Evolutionary conservation across 2,797 vertebrate species (phyloP), one percentile per base, ranked within the genome.

Genomic region (Synaphobranchus kaupii): DNA sequence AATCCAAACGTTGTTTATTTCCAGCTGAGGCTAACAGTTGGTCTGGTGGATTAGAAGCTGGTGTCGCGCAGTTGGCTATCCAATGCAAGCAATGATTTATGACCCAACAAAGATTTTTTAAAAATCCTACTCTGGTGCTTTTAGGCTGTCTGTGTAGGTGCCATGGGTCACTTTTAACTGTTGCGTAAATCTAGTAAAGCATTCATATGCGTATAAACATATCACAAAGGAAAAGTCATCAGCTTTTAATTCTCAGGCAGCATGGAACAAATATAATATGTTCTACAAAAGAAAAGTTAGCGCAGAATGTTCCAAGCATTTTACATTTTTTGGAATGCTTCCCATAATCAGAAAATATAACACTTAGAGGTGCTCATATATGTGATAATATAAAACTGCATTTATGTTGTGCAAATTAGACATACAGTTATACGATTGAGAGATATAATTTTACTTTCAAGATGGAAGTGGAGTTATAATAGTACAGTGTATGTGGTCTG

Each of bases 21-120:
- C 94, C 94, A 96, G 94, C 94, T 95, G 96, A 93, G 93, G 88
- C 93, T 95, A 94, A 95, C 96, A 97, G 97, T 97, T 96, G 39
- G 96, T 91, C 94, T 93, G 91, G 91, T 93, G 95, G 96, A 97
- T 97, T 97, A 97, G 93, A 97, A 96, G 96, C 96, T 96, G 95
- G 95, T 95, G 95, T 94, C 92, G 93, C 95, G 95, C 95, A 96
- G 95, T 95, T 96, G 95, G 94, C 95, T 93, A 92, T 93, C 93
- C 93, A 93, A 96, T 95, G 95, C 96, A 96, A 95, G 92, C 88
- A 90, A 90, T 93, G 93, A 93, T 87, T 97, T 96, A 95, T 95
- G 94, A 95, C 95, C 95, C 92, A 94, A 92, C 95, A 95, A 94
- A 96, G 94, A 95, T 97, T 97, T 91, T 81, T 89, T 90, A 91